These are phyloP conservation scores for Phoebastria nigripes DNA, from an alignment of 2,797 vertebrate genomes.

Conservation along the genomic window DNA sequence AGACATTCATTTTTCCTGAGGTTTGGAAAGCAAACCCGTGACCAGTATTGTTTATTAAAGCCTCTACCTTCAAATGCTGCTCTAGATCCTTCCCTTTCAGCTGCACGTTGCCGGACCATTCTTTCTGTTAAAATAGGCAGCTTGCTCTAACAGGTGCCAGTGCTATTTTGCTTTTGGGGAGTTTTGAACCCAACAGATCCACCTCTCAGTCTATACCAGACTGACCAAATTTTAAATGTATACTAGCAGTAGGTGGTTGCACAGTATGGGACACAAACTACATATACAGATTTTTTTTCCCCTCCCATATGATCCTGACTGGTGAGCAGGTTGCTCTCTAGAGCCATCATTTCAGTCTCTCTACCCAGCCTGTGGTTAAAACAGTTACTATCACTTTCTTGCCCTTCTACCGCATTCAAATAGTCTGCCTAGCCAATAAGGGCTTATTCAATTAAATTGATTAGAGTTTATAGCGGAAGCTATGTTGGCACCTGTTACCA, in stretches of 20 bases:
- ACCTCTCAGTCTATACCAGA: background rate
- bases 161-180: background rate
- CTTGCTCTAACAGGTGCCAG: background rate
- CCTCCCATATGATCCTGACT: background rate
- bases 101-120: background rate
- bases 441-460: background rate
- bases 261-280: background rate
- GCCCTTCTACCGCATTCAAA: background rate
- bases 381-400: background rate
- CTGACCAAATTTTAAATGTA: background rate
- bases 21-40: background rate
- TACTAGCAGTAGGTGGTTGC: background rate
- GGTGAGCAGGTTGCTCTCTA: background rate
- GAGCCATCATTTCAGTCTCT: background rate
- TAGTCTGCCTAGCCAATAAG: background rate
- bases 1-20: background rate
- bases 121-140: background rate
- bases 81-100: background rate
- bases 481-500: background rate
- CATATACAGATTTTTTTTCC: fast-evolving
- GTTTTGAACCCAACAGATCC: background rate
- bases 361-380: background rate
- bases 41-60: background rate
- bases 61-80: background rate
- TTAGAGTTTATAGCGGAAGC: background rate